Base-by-base conservation (phyloP, 2,888 invertebrate genomes). In the Carterocephalus palaemon region DNA sequence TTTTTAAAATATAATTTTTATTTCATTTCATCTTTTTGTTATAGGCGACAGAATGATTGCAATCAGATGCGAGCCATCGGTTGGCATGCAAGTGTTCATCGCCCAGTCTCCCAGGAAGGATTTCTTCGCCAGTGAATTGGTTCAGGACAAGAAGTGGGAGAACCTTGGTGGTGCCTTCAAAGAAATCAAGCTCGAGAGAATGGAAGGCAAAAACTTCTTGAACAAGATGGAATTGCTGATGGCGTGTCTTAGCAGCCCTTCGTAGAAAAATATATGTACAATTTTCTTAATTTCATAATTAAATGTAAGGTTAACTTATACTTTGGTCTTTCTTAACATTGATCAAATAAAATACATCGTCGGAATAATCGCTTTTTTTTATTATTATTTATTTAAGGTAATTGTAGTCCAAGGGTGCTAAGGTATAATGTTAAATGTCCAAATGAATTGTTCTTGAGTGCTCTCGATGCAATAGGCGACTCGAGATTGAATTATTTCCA, bases 201-300 rank as follows among this genome's bases (percentile, higher is more conserved):
- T 98, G 91, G 97, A 98, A 73, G 98, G 98, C 37, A 94, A 95
- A 67, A 98, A 97, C 82, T 97, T 98, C 73, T 88, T 97, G 3
- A 97, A 96, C 68, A 98, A 98, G 88, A 95, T 98, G 93, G 98
- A 98, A 84, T 89, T 97, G 59, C 89, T 98, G 3, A 97, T 98
- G 97, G 97, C 97, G 43, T 93, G 93, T 61, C 83, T 94, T 7
- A 93, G 93, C 51, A 93, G 93, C 66, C 92, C 92, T 51, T 92
- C 91, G 26, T 90, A 86, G 37, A 49, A 37, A 39, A 22, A 33
- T n/a, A 5, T 26, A 17, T 37, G n/a, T 10, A 4, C 5, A n/a
- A 13, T 6, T 17, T 7, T 17, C 17, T 23, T 23, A 26, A 46
- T n/a, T n/a, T n/a, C 17, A 49, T 46, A 33, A 28, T 34, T 50